Evolutionary conservation across 2,888 invertebrate species (phyloP).

Genomic region (Esperia sulphurella): DNA sequence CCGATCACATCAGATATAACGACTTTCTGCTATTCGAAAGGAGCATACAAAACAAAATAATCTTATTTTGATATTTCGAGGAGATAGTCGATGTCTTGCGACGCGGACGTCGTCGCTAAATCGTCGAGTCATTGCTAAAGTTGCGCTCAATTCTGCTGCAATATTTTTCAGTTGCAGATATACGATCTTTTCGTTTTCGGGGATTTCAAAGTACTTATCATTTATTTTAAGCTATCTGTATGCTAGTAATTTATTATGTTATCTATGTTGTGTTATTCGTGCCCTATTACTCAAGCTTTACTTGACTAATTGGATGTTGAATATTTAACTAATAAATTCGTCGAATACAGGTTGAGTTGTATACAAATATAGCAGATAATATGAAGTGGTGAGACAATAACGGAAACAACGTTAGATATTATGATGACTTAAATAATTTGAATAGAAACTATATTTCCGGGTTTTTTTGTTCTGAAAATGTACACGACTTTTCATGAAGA

Average conservation of each 20-base stretch:
- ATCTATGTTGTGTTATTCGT: neutral
- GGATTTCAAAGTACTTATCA: constrained; percentile 34
- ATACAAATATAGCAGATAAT: no score
- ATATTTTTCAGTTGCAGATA: constrained; percentile 44
- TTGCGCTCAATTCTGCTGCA: constrained; percentile 50
- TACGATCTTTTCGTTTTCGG: constrained; percentile 37
- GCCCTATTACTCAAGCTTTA: constrained; percentile 7
- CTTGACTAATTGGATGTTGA: constrained; percentile 9
- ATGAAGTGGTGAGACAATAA: no score
- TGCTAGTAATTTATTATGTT: neutral
- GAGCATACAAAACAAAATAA: constrained; percentile 51
- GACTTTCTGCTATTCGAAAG: constrained; percentile 30
- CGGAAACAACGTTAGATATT: no score
- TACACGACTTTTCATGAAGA: no score
- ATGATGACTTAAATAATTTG: no score
- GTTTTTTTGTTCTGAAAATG: no score
- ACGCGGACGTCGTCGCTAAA: constrained; percentile 32
- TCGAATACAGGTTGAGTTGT: neutral
- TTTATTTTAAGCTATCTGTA: constrained; percentile 27
- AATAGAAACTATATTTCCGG: no score
- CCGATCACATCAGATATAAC: constrained; percentile 31
- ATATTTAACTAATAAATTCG: constrained; percentile 10
- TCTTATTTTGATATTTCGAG: constrained; percentile 56
- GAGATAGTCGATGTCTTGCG: constrained; percentile 43
- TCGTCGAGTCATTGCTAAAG: constrained; percentile 58